A percentile compares a stretch with the other conserved stretches of the same genome.
Conservation (phyloP, 2,888 invertebrate species). For the Mactromeris polynyma region DNA sequence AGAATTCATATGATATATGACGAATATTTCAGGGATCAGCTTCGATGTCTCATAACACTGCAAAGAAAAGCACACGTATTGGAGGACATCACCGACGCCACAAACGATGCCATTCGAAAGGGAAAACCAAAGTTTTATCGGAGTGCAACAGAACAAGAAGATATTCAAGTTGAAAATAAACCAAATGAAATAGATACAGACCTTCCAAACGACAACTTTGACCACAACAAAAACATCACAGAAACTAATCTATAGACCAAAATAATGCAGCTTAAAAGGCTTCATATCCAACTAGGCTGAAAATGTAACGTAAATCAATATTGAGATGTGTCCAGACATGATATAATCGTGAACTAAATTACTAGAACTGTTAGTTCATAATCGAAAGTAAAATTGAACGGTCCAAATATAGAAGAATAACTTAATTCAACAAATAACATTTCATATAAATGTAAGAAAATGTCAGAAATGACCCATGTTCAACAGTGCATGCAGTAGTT, state of each 20-base stretch:
- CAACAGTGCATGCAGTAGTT: too few species aligned
- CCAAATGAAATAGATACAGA: not conserved
- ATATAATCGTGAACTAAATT: too few species aligned
- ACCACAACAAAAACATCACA: not conserved
- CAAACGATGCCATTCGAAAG: not conserved
- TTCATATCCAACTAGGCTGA: too few species aligned
- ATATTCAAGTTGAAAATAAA: not conserved
- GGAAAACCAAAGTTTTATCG: not conserved
- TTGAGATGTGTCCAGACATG: too few species aligned
- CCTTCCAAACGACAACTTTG: not conserved
- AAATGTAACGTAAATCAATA: too few species aligned
- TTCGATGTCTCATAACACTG: slow-evolving; percentile 23
- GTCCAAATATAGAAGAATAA: too few species aligned
- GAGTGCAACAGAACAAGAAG: not conserved
- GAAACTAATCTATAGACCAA: not conserved
- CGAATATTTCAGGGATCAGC: slow-evolving; percentile 30
- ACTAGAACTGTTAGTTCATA: too few species aligned
- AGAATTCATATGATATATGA: not conserved
- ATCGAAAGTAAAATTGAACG: too few species aligned
- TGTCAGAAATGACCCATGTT: too few species aligned
- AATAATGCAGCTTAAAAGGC: too few species aligned
- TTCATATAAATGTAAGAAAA: too few species aligned
- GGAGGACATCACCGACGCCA: not conserved
- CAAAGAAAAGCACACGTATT: not conserved
- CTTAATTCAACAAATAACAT: too few species aligned